Percentiles rank a stretch among this genome's conserved stretches.
Conservation (phyloP, 2,113 vertebrate species). For the Lycaon pictus region DNA sequence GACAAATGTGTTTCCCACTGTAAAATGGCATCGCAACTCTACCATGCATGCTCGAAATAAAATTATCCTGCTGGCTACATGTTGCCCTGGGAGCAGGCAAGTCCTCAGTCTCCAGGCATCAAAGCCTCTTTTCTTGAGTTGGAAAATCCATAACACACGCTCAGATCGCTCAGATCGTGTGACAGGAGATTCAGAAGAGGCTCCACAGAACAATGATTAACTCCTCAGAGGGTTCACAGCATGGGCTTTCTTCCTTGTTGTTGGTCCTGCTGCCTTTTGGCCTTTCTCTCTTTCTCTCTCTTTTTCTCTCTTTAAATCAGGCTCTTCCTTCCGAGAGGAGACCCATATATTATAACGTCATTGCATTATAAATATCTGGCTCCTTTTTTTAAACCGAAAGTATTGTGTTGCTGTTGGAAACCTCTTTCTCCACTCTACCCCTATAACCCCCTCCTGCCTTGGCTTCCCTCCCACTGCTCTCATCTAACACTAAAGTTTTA, state of each 20-base stretch:
- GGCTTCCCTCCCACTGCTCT: neutral
- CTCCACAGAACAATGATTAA: constrained; percentile 1
- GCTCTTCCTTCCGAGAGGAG: constrained; percentile 35
- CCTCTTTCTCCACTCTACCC: neutral
- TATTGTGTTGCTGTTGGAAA: neutral
- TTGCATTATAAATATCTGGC: constrained; percentile 8
- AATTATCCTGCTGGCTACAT: constrained; percentile 79
- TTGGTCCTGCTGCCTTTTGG: neutral
- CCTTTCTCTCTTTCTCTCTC: neutral
- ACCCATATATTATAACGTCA: neutral
- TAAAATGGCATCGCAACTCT: constrained; percentile 74
- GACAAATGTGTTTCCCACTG: constrained; percentile 73
- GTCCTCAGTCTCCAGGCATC: constrained; percentile 70
- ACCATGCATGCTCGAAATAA: constrained; percentile 72
- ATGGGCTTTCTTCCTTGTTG: neutral
- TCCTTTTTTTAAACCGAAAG: constrained; percentile 15
- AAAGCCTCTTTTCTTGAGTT: constrained; percentile 66
- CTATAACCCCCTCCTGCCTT: neutral
- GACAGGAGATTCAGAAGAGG: neutral
- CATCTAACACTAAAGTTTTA: constrained; percentile 20
- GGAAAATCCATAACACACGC: constrained; percentile 43
- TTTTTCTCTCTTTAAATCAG: neutral
- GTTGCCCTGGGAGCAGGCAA: constrained; percentile 64
- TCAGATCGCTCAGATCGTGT: neutral
- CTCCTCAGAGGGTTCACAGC: neutral